Conservation (phyloP, 1,140 invertebrate genomes). For the Papilio polytes region DNA sequence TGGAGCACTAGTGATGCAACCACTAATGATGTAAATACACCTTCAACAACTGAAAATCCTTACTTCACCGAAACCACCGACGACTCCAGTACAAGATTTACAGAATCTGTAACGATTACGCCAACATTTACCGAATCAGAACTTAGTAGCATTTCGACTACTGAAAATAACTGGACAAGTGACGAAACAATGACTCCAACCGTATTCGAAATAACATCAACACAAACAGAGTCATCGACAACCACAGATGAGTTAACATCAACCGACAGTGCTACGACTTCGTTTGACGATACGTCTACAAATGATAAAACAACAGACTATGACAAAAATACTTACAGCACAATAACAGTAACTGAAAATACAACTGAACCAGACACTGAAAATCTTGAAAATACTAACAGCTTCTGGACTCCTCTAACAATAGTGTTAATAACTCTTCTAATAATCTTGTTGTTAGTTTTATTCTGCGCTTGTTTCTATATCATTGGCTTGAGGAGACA, state of each 20-base stretch:
- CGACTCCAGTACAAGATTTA: background rate
- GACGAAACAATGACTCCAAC: background rate
- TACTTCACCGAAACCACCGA: background rate
- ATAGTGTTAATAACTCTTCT: conserved; percentile 47
- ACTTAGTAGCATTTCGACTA: background rate
- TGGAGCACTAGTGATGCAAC: background rate
- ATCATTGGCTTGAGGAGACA: conserved; percentile 49
- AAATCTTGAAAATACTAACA: background rate
- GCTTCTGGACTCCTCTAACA: conserved; percentile 49
- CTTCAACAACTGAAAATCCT: background rate
- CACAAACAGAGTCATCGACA: background rate
- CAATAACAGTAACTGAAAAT: background rate
- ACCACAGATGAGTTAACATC: background rate
- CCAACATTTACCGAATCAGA: background rate
- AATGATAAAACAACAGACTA: conserved; percentile 10
- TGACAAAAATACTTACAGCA: background rate
- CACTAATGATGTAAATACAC: background rate
- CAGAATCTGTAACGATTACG: background rate
- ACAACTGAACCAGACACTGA: conserved; percentile 21
- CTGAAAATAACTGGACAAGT: background rate
- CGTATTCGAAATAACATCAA: conserved; percentile 4
- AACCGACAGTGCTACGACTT: background rate
- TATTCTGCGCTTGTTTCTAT: conserved; percentile 46
- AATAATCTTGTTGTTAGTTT: conserved; percentile 45
- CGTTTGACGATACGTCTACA: background rate